Evolutionary conservation across 53 echinoderm and acorn worm species (phyloP), one percentile per base, ranked within the genome.

Genomic region (Holothuria leucospilota): DNA sequence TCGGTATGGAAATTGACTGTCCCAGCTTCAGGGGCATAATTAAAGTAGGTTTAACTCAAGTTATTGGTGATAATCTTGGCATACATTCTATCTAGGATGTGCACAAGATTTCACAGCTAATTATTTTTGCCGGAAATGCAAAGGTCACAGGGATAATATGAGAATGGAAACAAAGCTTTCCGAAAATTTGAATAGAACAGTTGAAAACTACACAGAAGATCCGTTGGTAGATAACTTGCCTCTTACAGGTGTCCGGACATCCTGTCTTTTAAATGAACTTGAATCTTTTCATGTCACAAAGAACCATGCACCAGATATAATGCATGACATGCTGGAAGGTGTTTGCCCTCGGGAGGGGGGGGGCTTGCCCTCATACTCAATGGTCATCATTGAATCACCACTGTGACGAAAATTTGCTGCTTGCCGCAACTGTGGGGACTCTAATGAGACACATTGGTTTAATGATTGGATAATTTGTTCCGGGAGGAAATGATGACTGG

Each of bases 401-500:
- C 93, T 68, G 90, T n/a, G 88, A 4, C 93, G 88, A 85, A 87
- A 87, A n/a, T n/a, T n/a, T 70, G 93, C 88, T 24, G 88, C 78
- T 0, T n/a, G n/a, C n/a, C n/a, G n/a, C 93, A 93, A 58, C 90
- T 85, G 85, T 49, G n/a, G n/a, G 9, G 93, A 63, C 90, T 41
- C 46, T 88, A 4, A 79, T 85, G 27, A 85, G 86, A 56, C 79
- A 90, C 39, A 84, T 90, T 70, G 46, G 59, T 58, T 27, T 93
- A 14, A 87, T 90, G 72, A 20, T 93, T 23, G 90, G 90, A 6
- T 85, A 93, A 41, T 46, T 84, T 13, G 71, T 93, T 84, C 82
- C 87, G 8, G 87, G 87, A 25, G 90, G 70, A 1, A 87, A 90
- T 80, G 63, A 38, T 30, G 64, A 77, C 27, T 93, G 87, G 90